These are phyloP conservation scores for Zaprionus camerounensis DNA, from an alignment of 1,140 invertebrate species.

Conservation along the genomic window DNA sequence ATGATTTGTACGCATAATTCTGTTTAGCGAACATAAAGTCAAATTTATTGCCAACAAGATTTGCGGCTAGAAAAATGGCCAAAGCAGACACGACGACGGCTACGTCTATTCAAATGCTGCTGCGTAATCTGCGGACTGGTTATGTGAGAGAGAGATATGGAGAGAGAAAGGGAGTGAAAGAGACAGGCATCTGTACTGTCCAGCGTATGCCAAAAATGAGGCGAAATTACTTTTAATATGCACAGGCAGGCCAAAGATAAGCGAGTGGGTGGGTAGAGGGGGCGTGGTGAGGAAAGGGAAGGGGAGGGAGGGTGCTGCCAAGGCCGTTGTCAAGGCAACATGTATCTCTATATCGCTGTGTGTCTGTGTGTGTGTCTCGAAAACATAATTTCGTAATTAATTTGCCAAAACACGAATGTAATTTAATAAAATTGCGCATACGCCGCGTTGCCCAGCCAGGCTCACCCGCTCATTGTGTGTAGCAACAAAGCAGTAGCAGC, in stretches of 20 bases:
- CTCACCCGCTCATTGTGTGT: constrained; percentile 26
- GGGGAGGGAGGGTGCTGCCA: constrained; percentile 1
- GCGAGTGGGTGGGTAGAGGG: background rate
- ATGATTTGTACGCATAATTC: constrained; percentile 75
- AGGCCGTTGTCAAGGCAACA: constrained; percentile 39
- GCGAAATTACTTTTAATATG: constrained; percentile 79
- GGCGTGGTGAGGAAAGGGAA: background rate
- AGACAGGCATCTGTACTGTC: constrained; percentile 5
- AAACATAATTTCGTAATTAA: constrained; percentile 83
- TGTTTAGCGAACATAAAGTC: constrained; percentile 80
- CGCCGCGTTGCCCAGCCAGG: constrained; percentile 58
- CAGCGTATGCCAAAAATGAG: constrained; percentile 75
- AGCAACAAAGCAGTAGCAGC: constrained; percentile 27
- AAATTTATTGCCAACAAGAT: constrained; percentile 77
- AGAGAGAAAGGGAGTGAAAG: no score
- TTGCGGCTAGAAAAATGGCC: constrained; percentile 59
- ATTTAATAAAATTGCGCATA: constrained; percentile 83
- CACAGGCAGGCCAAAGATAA: constrained; percentile 30
- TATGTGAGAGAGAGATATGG: background rate
- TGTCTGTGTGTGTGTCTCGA: constrained; percentile 52
- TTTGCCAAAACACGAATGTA: constrained; percentile 83
- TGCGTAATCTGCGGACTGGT: constrained; percentile 65
- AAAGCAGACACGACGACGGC: constrained; percentile 14
- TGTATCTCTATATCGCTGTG: background rate
- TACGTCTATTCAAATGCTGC: constrained; percentile 57